phyloP scores from a whole-genome alignment of 2,797 vertebrate species.

The Gymnoscopelus microlampas region DNA sequence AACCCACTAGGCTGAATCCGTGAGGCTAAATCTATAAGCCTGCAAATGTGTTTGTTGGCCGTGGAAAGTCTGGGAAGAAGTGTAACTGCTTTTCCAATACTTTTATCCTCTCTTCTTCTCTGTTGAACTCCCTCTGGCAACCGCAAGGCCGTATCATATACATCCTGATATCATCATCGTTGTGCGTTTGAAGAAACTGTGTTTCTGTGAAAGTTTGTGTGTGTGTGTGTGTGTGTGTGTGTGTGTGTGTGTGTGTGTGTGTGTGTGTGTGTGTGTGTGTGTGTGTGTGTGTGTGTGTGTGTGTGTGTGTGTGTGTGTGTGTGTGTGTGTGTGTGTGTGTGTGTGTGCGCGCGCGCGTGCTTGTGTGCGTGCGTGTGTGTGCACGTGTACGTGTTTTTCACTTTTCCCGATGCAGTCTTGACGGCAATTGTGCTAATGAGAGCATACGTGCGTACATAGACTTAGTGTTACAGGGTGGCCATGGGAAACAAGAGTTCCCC shows the following conservation, averaged over 20 bases:
- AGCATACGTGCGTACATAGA: no score
- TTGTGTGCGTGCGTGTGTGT: slow-evolving; percentile 1
- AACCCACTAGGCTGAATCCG: no score
- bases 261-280: slow-evolving; percentile 1
- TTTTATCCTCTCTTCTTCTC: slow-evolving; percentile 1
- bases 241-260: slow-evolving; percentile 1
- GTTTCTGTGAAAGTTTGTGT: no score
- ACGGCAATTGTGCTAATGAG: no score
- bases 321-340: not conserved
- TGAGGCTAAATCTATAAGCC: slow-evolving; percentile 12
- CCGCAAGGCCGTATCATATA: not conserved
- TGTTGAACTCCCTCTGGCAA: slow-evolving; percentile 12
- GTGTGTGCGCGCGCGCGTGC: not conserved
- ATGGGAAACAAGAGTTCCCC: no score
- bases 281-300: slow-evolving; percentile 1
- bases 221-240: not conserved
- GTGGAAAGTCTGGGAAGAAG: slow-evolving; percentile 8
- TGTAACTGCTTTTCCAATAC: slow-evolving; percentile 17
- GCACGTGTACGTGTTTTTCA: not conserved
- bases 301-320: not conserved
- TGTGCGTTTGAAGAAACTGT: slow-evolving; percentile 2
- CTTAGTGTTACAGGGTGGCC: no score
- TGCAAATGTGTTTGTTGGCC: not conserved
- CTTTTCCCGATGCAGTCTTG: no score
- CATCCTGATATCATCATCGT: not conserved